Base-by-base conservation (phyloP, 2,113 vertebrate species). In the Numenius arquata region DNA sequence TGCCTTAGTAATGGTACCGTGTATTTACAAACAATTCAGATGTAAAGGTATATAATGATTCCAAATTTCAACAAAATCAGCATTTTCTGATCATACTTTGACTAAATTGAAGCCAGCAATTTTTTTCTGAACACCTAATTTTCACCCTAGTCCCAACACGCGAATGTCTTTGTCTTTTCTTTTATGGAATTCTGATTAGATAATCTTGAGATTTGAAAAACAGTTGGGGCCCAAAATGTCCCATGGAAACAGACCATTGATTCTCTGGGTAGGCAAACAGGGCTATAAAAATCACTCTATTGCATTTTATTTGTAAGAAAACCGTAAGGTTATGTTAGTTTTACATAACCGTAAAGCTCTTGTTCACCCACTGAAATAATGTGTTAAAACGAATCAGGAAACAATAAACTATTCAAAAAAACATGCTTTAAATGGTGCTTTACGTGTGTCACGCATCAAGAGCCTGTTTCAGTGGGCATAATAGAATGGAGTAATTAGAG, bases 21-120 rank as follows among this genome's bases (percentile, higher is more conserved):
- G 3, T 40, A 65, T 79, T 78, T 83, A 55, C 12, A 83, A 81
- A 20, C 18, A 90, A 26, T 73, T 68, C 36, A 26, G 53, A 90
- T 38, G 48, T 72, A 72, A 85, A 73, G 7, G 38, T 53, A 56
- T 58, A 29, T 16, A 25, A 40, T 25, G 6, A 61, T 68, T 34
- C 30, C n/a, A 0, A 65, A 12, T 90, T 90, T 86, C 45, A 89
- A 43, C 11, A 86, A 83, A 86, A 73, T 10, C 21, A 30, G 7
- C 14, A 56, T 58, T 65, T 80, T 66, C n/a, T 58, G 53, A 48
- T 47, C 6, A 7, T 77, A 61, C 38, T 95, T 94, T 2, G 3
- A 41, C 67, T 79, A 48, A 48, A 63, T 2, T 0, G 10, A 76
- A 90, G 71, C 56, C 8, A 50, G 2, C 5, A 3, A 0, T 20